These are phyloP conservation scores for Lepidurus apus DNA, from an alignment of 1,140 invertebrate species.

Conservation along the genomic window DNA sequence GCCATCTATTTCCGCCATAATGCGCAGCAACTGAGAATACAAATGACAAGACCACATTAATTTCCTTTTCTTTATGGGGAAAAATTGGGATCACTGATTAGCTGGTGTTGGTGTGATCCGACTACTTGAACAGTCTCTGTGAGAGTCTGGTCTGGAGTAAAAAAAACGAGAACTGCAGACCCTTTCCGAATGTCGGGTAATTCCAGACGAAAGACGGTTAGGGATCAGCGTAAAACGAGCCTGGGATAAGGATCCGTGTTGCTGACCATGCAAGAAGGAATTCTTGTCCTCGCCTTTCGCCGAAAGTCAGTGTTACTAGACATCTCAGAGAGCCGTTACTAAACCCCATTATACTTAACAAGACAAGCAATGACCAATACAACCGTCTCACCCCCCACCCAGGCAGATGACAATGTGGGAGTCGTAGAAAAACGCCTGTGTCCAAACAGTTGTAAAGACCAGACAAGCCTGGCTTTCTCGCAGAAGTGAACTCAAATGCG, in stretches of 20 bases:
- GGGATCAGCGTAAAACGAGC: constrained; percentile 3
- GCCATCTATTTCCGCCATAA: constrained; percentile 75
- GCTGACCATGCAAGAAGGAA: constrained; percentile 2
- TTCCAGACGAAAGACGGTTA: not conserved
- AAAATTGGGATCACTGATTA: not conserved
- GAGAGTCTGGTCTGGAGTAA: not conserved
- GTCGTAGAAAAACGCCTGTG: no score
- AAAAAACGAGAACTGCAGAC: not conserved
- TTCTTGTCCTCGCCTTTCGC: not conserved
- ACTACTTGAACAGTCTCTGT: not conserved
- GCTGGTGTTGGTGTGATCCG: not conserved
- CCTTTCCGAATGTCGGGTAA: not conserved
- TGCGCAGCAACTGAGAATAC: constrained; percentile 45
- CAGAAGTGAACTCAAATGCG: no score
- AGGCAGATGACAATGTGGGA: no score
- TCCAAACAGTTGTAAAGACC: no score
- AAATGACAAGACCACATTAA: constrained; percentile 8
- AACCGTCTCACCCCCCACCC: no score
- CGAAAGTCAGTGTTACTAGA: not conserved
- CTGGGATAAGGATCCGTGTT: not conserved
- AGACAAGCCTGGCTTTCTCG: no score
- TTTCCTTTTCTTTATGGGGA: not conserved
- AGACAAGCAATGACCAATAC: not conserved
- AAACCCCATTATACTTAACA: not conserved
- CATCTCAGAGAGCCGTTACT: not conserved